A percentile compares a stretch with the other conserved stretches of the same genome.
phyloP scores from a whole-genome alignment of 2,888 invertebrate species.

The Sphaeridia pumilis region DNA sequence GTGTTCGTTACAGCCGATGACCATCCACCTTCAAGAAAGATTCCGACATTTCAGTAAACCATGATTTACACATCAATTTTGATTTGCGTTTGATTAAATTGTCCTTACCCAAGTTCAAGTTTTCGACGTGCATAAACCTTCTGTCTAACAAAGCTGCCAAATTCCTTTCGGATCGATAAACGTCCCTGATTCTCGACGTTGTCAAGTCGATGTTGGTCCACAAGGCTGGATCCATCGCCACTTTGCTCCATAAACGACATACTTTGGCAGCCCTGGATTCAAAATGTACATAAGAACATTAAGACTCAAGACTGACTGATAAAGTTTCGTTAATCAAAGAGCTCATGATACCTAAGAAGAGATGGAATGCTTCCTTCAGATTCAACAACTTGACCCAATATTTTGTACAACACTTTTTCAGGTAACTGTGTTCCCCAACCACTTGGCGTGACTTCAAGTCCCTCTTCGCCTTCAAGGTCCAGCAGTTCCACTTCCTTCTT shows the following conservation, averaged over 20 bases:
- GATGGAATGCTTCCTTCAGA: slow-evolving; percentile 64
- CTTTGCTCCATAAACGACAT: slow-evolving; percentile 64
- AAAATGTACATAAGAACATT: no score
- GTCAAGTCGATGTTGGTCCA: slow-evolving; percentile 68
- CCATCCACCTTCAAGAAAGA: slow-evolving; percentile 58
- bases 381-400: slow-evolving; percentile 56
- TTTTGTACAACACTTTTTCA: slow-evolving; percentile 42
- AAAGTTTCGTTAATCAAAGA: no score
- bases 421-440: slow-evolving; percentile 45
- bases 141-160: slow-evolving; percentile 69
- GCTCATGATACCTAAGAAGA: slow-evolving; percentile 51
- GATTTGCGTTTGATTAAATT: background rate
- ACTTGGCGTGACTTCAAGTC: slow-evolving; percentile 41
- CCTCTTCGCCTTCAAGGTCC: slow-evolving; percentile 1
- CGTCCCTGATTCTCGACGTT: slow-evolving; percentile 58
- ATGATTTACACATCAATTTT: background rate
- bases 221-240: slow-evolving; percentile 55
- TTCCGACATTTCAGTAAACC: background rate
- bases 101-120: slow-evolving; percentile 60
- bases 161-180: slow-evolving; percentile 61
- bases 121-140: slow-evolving; percentile 58
- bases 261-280: slow-evolving; percentile 61
- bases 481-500: background rate
- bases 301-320: no score
- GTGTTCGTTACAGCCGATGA: slow-evolving; percentile 61